Conservation (phyloP, 2,113 vertebrate species). For the Hippoglossus stenolepis region DNA sequence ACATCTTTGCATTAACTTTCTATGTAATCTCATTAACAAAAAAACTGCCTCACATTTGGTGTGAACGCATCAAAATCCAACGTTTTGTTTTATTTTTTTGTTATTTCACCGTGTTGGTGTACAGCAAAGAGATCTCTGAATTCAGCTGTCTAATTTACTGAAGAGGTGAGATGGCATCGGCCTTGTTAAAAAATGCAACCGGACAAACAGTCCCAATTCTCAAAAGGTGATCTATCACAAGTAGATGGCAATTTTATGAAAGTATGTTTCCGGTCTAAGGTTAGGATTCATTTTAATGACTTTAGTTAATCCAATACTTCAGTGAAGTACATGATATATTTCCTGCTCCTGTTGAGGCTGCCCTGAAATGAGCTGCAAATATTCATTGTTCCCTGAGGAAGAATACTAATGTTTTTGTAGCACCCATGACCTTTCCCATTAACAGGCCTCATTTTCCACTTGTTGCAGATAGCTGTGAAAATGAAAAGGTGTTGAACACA, state of each 20-base stretch:
- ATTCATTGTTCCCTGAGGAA: constrained; percentile 6
- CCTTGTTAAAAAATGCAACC: too few relatives aligned
- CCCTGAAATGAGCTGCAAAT: constrained; percentile 2
- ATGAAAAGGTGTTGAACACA: constrained; percentile 2
- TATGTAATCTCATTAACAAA: not conserved
- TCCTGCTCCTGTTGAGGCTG: not conserved
- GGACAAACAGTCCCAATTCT: not conserved
- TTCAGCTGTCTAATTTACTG: not conserved
- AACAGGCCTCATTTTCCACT: not conserved
- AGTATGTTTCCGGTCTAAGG: not conserved
- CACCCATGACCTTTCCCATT: constrained; percentile 3
- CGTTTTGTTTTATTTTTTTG: too few relatives aligned
- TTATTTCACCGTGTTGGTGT: too few relatives aligned
- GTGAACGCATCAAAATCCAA: too few relatives aligned
- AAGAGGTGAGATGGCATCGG: too few relatives aligned
- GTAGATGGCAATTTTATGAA: not conserved
- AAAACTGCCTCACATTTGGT: not conserved
- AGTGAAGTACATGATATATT: not conserved
- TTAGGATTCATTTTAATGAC: not conserved
- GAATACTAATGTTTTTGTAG: constrained; percentile 14
- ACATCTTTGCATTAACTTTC: too few relatives aligned
- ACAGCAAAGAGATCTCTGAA: too few relatives aligned
- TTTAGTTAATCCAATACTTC: not conserved
- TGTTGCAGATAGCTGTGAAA: constrained; percentile 15
- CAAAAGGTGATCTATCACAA: not conserved